phyloP scores from a whole-genome alignment of 2,888 invertebrate genomes.

The Coelogynopora nodosa region DNA sequence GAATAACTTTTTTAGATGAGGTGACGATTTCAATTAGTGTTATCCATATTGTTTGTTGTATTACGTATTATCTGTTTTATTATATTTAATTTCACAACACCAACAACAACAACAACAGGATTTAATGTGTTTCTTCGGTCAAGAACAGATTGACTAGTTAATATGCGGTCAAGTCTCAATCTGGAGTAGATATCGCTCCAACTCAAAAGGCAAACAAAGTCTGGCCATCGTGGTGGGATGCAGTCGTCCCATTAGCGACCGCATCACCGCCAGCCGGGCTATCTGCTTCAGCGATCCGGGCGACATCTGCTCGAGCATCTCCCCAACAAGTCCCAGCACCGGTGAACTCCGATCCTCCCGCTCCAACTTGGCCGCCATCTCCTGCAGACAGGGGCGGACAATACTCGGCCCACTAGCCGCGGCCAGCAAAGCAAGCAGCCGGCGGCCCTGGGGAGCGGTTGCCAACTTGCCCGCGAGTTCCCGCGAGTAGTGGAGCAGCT shows the following conservation, averaged over 20 bases:
- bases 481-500: slow-evolving; percentile 70
- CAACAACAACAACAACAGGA: too few species aligned
- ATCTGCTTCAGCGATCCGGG: slow-evolving; percentile 73
- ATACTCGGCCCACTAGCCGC: slow-evolving; percentile 69
- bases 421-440: slow-evolving; percentile 66
- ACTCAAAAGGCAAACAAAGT: background rate
- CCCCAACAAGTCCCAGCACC: slow-evolving; percentile 65
- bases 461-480: slow-evolving; percentile 65
- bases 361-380: slow-evolving; percentile 67
- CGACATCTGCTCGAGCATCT: slow-evolving; percentile 65
- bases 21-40: too few species aligned
- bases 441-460: slow-evolving; percentile 69
- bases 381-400: slow-evolving; percentile 69
- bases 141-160: too few species aligned
- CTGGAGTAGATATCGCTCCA: background rate
- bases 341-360: slow-evolving; percentile 65
- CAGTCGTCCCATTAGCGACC: slow-evolving; percentile 68
- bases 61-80: too few species aligned
- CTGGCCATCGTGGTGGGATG: background rate
- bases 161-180: background rate
- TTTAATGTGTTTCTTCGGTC: too few species aligned
- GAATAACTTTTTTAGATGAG: too few species aligned
- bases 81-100: too few species aligned
- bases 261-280: slow-evolving; percentile 70
- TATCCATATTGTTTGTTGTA: too few species aligned